Base-by-base conservation (phyloP, 2,113 vertebrate genomes). In the Oxyura jamaicensis region DNA sequence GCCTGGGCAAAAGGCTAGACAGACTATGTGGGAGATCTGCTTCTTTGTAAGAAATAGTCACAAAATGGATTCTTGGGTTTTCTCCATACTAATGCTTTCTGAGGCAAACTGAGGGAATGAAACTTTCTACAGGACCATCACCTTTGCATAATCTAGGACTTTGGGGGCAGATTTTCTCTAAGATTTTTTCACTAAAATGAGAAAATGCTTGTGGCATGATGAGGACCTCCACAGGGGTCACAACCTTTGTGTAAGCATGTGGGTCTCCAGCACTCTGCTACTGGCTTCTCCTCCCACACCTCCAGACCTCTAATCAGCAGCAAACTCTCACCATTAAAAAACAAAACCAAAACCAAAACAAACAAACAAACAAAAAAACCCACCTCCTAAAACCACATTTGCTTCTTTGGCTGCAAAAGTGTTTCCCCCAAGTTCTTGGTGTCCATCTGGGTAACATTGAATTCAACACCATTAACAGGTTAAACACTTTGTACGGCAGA, bases 401-500 rank as follows among this genome's bases (percentile, higher is more conserved):
- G 2, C 31, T 75, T 50, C 11, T 3, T 75, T 41, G 8, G 33
- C 13, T 33, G 28, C 26, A 69, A 26, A 42, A 42, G 42, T 6
- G 14, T 16, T 42, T 42, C 42, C 42, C 42, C 42, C 14, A 42
- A 36, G 50, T 28, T 3, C 26, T 76, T 0, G 0, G 23, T 50
- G 68, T 77, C 52, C 26, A 33, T 31, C 18, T 42, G 50, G 46
- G 14, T 25, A 53, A 42, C 3, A 21, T 6, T 72, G 19, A 73
- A 41, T 55, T 31, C 63, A 33, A 20, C 14, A 66, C 23, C 0
- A 0, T 5, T 11, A 31, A 23, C 0, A 36, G 11, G 13, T 50
- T 59, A 8, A 76, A 28, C 0, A 0, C 2, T 36, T 20, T 25
- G 3, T 19, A 29, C 6, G 29, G 13, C 28, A 80, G 33, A 25